Evolutionary conservation across 2,113 vertebrate genomes (phyloP), one percentile per base, ranked within the genome.

Genomic region (Odontophorus gujanensis): DNA sequence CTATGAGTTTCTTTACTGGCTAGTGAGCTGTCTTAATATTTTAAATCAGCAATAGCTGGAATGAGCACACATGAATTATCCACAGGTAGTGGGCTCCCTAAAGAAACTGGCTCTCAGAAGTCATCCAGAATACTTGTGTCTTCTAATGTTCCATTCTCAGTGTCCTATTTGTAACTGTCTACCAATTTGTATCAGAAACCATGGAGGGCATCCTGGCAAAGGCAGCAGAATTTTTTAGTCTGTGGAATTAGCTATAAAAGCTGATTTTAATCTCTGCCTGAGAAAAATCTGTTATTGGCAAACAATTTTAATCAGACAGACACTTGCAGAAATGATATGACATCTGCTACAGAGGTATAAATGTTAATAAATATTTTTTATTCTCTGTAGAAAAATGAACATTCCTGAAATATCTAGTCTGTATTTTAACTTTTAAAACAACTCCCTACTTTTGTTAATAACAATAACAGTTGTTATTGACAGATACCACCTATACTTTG

Each of bases 61-160:
- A 89, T 82, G 82, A 88, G 21, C 68, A 45, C 32, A 57, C 76
- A 91, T 81, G 63, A 92, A 94, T 95, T 94, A 96, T 85, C 82
- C 66, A 92, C 82, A 83, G 57, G 51, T 86, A 75, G 76, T 16
- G 73, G 57, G 68, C 50, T 93, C 68, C 65, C 79, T 91, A 83
- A 91, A 92, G 61, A 93, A 85, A 74, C 2, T 2, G 65, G 43
- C 43, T 61, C 62, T 81, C 81, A 82, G 36, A 79, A 68, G 74
- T 28, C 65, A n/a, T 22, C 87, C 34, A 69, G 59, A 69, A 40
- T 36, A n/a, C 6, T 69, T 34, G 58, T 77, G 72, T 67, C 42
- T 68, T 80, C 45, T 74, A 21, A 8, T 47, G 66, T 65, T 30
- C 43, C 28, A 16, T 25, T 91, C 42, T 30, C 65, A 26, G 32